Evolutionary conservation across 1,140 invertebrate genomes (phyloP).

Genomic region (Leptinotarsa texana): DNA sequence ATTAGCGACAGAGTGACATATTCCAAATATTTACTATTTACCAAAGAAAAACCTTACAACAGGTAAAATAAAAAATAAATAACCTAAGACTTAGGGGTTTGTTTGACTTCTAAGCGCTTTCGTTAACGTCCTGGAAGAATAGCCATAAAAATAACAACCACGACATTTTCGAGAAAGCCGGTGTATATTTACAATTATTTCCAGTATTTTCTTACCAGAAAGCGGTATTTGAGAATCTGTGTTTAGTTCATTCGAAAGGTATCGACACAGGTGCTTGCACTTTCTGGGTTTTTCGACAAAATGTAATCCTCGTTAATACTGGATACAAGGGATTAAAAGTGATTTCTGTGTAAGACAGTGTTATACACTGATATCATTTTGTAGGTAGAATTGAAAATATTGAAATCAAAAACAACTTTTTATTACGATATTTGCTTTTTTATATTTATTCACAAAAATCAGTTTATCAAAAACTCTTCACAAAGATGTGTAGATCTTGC

Average conservation of each 20-base stretch:
- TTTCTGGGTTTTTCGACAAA: not conserved
- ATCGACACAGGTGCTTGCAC: not conserved
- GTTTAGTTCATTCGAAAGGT: not conserved
- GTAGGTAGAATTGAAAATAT: no score
- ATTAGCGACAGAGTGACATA: constrained; percentile 15
- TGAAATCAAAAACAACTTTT: no score
- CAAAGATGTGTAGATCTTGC: no score
- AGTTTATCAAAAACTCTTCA: no score
- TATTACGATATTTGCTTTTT: no score
- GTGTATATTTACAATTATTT: not conserved
- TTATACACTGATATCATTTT: no score
- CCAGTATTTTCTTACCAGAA: not conserved
- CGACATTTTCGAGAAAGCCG: not conserved
- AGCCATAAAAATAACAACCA: constrained; percentile 17
- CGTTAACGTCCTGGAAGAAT: not conserved
- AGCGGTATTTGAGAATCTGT: not conserved
- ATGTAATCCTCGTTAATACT: not conserved
- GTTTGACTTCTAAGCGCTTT: not conserved
- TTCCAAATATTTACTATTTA: constrained; percentile 18
- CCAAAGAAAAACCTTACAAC: constrained; percentile 11
- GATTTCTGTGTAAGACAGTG: no score
- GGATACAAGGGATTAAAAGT: not conserved
- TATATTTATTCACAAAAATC: no score
- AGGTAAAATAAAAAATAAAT: constrained; percentile 17
- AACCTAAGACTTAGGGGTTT: not conserved